Conservation (phyloP, 2,797 vertebrate species). For the Xenopus petersii region DNA sequence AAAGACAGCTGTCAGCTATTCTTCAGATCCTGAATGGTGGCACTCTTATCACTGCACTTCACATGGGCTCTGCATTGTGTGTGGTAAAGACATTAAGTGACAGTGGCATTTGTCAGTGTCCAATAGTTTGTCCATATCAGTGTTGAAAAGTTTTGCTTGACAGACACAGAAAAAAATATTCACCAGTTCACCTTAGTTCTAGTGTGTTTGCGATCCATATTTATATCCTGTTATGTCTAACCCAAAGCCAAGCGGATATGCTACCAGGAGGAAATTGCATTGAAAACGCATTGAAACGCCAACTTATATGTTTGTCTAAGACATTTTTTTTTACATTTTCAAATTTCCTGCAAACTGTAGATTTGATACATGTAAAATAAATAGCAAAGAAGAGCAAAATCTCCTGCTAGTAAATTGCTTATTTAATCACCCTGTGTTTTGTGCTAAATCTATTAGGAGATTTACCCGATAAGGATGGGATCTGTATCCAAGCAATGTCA, state of each 20-base stretch:
- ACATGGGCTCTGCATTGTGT: slow-evolving; percentile 28
- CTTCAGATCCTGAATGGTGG: slow-evolving; percentile 34
- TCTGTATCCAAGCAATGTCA: too few species aligned
- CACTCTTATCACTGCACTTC: slow-evolving; percentile 53
- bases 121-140: not conserved
- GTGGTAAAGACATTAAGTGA: not conserved
- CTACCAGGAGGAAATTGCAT: too few species aligned
- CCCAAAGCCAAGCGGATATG: not conserved
- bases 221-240: not conserved
- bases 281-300: too few species aligned
- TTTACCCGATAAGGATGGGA: too few species aligned
- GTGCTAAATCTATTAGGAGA: too few species aligned
- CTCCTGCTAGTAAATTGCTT: too few species aligned
- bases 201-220: not conserved
- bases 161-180: not conserved
- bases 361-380: too few species aligned
- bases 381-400: too few species aligned
- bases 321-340: too few species aligned
- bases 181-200: not conserved
- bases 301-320: too few species aligned
- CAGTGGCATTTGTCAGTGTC: slow-evolving; percentile 1
- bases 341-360: too few species aligned
- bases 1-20: slow-evolving; percentile 14
- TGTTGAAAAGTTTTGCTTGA: not conserved
- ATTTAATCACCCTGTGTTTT: too few species aligned